Base-by-base conservation (phyloP, 1,140 invertebrate species). In the Diabrotica virgifera region DNA sequence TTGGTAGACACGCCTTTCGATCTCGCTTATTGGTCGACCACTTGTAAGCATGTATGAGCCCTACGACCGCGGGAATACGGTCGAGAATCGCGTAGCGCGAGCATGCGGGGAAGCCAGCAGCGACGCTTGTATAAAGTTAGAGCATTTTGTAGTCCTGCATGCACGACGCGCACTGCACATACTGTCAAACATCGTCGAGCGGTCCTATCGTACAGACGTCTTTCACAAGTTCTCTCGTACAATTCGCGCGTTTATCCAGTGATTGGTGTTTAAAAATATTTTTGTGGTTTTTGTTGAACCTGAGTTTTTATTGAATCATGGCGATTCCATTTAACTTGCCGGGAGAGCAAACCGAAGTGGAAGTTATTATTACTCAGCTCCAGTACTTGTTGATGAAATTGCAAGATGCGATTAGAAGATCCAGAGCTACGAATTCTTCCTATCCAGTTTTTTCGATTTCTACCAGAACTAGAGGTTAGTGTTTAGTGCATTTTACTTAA, bases 281-380 rank as follows among this genome's bases (percentile, higher is more conserved):
- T 58, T 62, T 46, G 54, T 68, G 56, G 9, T 24, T 54, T 54
- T 64, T 50, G 38, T 67, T 57, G 40, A 46, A 46, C 40, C 6
- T 46, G 38, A 55, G 55, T 64, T 52, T 62, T 63, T 38, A 55
- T 24, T 24, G 13, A 59, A 72, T 46, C 50, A 80, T 80, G 79
- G 79, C 79, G 61, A 78, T 80, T 65, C 79, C 79, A 14, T 80
- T 80, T 67, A 70, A 72, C 59, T 67, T 80, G 40, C 79, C 79
- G 12, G 74, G 74, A 63, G 79, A 80, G 62, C 74, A 77, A 54
- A 72, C 66, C 46, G 71, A 72, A 58, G 68, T 70, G 35, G 68
- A 72, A 61, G 66, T 72, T 59, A 60, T 72, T 35, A 60, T 72
- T 24, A 53, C 40, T 7, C 71, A 72, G 59, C 66, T 72, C 63